Conservation (phyloP, 2,797 vertebrate genomes). For the Leuciscus waleckii region DNA sequence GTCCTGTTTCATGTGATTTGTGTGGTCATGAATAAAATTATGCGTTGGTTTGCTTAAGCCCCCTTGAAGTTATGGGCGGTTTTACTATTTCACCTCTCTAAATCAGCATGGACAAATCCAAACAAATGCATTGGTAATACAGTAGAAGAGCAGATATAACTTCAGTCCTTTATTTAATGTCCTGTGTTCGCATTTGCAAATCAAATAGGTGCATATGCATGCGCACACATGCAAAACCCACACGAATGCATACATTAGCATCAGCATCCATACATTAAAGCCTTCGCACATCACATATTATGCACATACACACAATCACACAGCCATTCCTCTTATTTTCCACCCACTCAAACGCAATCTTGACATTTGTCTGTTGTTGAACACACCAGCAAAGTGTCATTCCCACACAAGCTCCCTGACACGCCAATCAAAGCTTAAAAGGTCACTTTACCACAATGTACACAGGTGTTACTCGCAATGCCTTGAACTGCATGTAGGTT, state of each 20-base stretch:
- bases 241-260: conserved; percentile 2
- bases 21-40: conserved; percentile 55
- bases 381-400: conserved; percentile 45
- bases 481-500: conserved; percentile 35
- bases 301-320: conserved; percentile 5
- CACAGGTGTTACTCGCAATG: conserved; percentile 46
- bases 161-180: conserved; percentile 13
- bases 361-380: conserved; percentile 35
- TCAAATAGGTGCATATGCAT: conserved; percentile 23
- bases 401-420: conserved; percentile 49
- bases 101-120: conserved; percentile 51
- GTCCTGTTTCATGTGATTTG: conserved; percentile 52
- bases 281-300: conserved; percentile 4
- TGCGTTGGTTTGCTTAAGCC: conserved; percentile 30
- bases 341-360: conserved; percentile 26
- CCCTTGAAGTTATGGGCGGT: conserved; percentile 45
- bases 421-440: conserved; percentile 57
- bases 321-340: conserved; percentile 16
- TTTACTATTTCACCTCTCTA: conserved; percentile 58
- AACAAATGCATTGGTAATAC: conserved; percentile 32
- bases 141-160: not conserved
- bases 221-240: not conserved
- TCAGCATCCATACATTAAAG: not conserved
- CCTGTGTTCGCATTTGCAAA: conserved; percentile 15
- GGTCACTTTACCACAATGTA: conserved; percentile 57